Evolutionary conservation across 1,140 invertebrate species (phyloP).

Genomic region (Ruditapes philippinarum): DNA sequence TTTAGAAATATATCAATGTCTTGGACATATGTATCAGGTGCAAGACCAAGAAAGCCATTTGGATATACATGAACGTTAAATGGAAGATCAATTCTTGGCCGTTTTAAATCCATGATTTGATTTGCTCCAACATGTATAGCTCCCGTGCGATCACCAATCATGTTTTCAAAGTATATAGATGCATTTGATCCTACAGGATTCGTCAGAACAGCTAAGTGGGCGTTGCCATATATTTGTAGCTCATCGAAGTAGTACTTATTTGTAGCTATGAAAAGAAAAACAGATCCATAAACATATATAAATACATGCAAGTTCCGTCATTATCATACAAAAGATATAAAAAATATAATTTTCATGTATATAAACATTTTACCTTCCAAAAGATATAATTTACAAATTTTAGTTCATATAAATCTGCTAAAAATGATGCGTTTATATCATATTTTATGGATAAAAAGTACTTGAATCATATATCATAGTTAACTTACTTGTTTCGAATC

Average conservation of each 20-base stretch:
- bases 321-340: no score
- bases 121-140: conserved; percentile 76
- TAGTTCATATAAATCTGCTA: no score
- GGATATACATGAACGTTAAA: conserved; percentile 80
- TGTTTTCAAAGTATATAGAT: conserved; percentile 76
- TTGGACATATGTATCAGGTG: conserved; percentile 77
- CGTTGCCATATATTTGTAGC: conserved; percentile 80
- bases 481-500: conserved; percentile 41
- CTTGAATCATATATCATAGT: neutral
- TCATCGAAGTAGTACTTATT: conserved; percentile 79
- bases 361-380: no score
- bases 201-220: conserved; percentile 79
- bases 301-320: no score
- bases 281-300: no score
- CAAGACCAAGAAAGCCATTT: conserved; percentile 77
- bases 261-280: conserved; percentile 39
- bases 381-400: no score
- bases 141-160: conserved; percentile 81
- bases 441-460: no score
- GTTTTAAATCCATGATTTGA: conserved; percentile 77
- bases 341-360: no score
- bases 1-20: conserved; percentile 79
- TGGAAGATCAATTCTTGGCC: conserved; percentile 77
- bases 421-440: no score
- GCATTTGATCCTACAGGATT: conserved; percentile 68